Evolutionary conservation across 2,797 vertebrate genomes (phyloP), one percentile per base, ranked within the genome.

Genomic region (Peromyscus attwateri): DNA sequence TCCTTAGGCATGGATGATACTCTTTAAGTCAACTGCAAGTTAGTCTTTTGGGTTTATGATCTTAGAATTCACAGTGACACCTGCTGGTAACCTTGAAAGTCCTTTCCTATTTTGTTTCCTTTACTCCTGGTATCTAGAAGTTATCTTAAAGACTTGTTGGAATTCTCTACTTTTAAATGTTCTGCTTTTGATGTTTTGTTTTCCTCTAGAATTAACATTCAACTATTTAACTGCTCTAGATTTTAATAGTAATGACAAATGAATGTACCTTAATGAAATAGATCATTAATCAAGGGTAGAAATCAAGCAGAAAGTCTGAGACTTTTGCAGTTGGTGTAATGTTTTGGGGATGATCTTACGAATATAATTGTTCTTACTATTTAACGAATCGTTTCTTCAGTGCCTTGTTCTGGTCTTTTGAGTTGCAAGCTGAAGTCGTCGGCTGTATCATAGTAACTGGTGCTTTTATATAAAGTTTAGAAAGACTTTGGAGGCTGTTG

Each of bases 51-150:
- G 77, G 34, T 76, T 89, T 94, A 52, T 43, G 82, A 81, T 95
- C 73, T 87, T 97, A 91, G 60, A 83, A 96, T 95, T 97, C 96
- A 97, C 95, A 98, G 98, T 98, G 98, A 98, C 98, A 98, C 97
- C 98, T 98, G 95, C 98, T 89, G 98, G 98, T 98, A 96, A 98
- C 49, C 85, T 31, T 94, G 23, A 79, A 92, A 80, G 14, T 73
- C 62, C 83, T 92, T 75, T 93, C 62, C 19, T 23, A 46, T 77
- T 52, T 94, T 75, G 77, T 55, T 40, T 95, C 49, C 84, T 73
- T 83, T 64, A 73, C 19, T 29, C 6, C 0, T 14, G 5, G 46
- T 43, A 25, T 93, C 21, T 57, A 71, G 84, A 29, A 92, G 80
- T 93, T 82, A 57, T 23, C 57, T 82, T 96, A 95, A 97, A 52